Conservation (phyloP, 1,140 invertebrate genomes). For the Globodera rostochiensis region DNA sequence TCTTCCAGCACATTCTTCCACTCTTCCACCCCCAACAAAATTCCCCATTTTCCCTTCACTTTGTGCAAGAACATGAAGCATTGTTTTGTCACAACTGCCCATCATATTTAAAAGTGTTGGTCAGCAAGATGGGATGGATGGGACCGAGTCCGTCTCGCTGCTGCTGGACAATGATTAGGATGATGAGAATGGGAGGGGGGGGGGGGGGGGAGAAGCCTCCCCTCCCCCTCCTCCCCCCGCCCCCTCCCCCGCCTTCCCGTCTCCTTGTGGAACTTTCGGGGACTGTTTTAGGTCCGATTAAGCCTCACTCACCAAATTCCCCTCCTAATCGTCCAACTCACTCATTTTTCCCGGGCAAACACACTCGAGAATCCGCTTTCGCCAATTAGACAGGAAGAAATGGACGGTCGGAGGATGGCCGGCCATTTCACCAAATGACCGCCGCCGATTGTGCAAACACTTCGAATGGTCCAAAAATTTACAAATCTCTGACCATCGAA, state of each 20-base stretch:
- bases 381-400: background rate
- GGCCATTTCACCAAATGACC: background rate
- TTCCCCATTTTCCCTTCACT: background rate
- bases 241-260: too few species aligned
- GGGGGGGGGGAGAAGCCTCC: background rate
- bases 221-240: too few species aligned
- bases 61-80: background rate
- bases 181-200: too few species aligned
- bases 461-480: background rate
- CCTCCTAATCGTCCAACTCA: conserved; percentile 2
- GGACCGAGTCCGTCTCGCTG: too few species aligned
- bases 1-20: background rate
- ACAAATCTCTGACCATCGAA: background rate
- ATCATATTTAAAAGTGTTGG: conserved; percentile 1
- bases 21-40: too few species aligned
- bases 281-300: conserved; percentile 2
- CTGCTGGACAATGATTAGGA: background rate
- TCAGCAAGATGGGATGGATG: background rate
- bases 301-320: background rate
- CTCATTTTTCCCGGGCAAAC: background rate
- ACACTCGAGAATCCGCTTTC: background rate
- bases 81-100: background rate
- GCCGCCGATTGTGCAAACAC: background rate
- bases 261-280: background rate
- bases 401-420: background rate